Base-by-base conservation (phyloP, 2,113 vertebrate species). In the Dipodomys merriami region DNA sequence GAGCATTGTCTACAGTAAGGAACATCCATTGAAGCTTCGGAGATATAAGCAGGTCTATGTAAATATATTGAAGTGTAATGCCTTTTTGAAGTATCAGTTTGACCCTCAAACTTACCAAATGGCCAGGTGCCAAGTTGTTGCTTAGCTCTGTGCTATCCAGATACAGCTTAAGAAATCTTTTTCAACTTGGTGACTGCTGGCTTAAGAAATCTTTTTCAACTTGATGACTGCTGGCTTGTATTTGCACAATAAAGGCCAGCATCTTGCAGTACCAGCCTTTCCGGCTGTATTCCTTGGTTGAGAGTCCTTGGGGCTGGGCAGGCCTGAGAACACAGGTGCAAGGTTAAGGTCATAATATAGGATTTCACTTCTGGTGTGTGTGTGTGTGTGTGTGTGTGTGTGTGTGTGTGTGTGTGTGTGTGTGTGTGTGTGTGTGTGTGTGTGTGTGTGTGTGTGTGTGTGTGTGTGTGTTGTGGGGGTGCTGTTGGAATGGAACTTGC, bases 201-300 rank as follows among this genome's bases (percentile, higher is more conserved):
- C 25, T 91, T 65, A n/a, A n/a, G n/a, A n/a, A n/a, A n/a, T n/a
- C n/a, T 15, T 65, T 46, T 87, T 33, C 7, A 33, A 29, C n/a
- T 68, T 18, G 72, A 30, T 88, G 86, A 91, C n/a, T 60, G 46
- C 78, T 65, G 29, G 29, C 25, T 91, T 65, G 5, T 74, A 80
- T 89, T 88, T 92, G 72, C 57, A 67, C 83, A 49, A 27, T n/a
- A 46, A 78, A 87, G 44, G 39, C 71, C 82, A 76, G 33, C 85
- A 83, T 92, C 80, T 91, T 94, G 72, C 53, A 71, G 0, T 90
- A 76, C 83, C 53, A 94, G 83, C 60, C 80, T 93, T 89, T 19
- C 89, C 94, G 95, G 91, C 77, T 78, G 33, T n/a, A 1, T 77
- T 68, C 80, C 27, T 68, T 76, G 86, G 71, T 0, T 0, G 53